These are phyloP conservation scores for Panthera uncia DNA, from an alignment of 2,113 vertebrate genomes.

Conservation along the genomic window DNA sequence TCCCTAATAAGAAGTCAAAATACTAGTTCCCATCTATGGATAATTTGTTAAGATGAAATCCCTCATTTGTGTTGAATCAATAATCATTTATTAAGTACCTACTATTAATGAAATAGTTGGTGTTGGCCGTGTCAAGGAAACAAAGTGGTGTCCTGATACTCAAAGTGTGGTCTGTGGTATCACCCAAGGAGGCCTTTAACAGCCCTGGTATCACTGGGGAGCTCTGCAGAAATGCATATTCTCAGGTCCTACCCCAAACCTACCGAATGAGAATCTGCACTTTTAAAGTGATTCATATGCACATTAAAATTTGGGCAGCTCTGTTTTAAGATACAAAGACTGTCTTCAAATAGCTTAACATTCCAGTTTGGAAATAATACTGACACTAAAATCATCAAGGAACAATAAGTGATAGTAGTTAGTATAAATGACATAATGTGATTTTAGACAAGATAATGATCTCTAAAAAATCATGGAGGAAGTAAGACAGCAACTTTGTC, in stretches of 20 bases:
- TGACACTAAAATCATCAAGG: neutral
- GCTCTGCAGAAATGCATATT: neutral
- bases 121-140: neutral
- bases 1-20: neutral
- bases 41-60: neutral
- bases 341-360: neutral
- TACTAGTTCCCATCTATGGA: neutral
- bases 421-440: neutral
- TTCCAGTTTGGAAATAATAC: neutral
- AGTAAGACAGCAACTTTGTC: neutral
- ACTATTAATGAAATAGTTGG: neutral
- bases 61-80: neutral
- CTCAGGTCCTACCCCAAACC: rapidly evolving
- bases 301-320: neutral
- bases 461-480: neutral
- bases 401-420: neutral
- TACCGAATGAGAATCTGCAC: neutral
- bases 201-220: neutral
- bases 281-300: neutral
- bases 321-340: neutral
- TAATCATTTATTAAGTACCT: neutral
- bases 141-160: neutral
- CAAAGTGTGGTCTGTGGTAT: neutral
- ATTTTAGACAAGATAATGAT: neutral
- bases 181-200: neutral